These are phyloP conservation scores for Cepaea hortensis DNA, from an alignment of 2,888 invertebrate species.

Conservation along the genomic window DNA sequence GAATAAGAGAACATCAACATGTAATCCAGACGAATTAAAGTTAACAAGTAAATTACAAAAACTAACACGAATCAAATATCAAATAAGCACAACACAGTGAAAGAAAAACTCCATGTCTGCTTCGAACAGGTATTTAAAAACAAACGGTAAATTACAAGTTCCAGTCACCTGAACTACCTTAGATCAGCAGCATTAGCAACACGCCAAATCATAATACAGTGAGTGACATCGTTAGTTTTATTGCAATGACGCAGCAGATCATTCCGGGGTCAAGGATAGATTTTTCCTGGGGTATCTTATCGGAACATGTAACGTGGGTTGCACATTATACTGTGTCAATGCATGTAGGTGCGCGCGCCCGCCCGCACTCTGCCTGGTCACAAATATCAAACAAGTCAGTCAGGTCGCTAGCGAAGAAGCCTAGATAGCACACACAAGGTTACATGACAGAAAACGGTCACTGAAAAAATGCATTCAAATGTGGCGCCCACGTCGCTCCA, in stretches of 20 bases:
- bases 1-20: too few relatives aligned
- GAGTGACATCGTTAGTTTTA: not conserved
- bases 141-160: not conserved
- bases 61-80: too few relatives aligned
- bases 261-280: not conserved
- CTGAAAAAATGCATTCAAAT: not conserved
- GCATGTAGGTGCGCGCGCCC: not conserved
- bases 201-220: not conserved
- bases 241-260: conserved; percentile 13
- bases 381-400: not conserved
- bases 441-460: not conserved
- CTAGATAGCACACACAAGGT: not conserved
- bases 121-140: too few relatives aligned
- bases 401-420: not conserved
- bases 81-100: too few relatives aligned
- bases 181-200: not conserved
- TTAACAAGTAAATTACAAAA: too few relatives aligned
- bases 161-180: not conserved
- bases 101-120: too few relatives aligned
- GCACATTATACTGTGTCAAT: not conserved
- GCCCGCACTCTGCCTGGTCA: not conserved
- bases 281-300: conserved; percentile 2
- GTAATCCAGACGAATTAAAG: too few relatives aligned
- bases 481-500: not conserved
- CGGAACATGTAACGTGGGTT: not conserved